Base-by-base conservation (phyloP, 2,888 invertebrate species). In the Malachius bipustulatus region DNA sequence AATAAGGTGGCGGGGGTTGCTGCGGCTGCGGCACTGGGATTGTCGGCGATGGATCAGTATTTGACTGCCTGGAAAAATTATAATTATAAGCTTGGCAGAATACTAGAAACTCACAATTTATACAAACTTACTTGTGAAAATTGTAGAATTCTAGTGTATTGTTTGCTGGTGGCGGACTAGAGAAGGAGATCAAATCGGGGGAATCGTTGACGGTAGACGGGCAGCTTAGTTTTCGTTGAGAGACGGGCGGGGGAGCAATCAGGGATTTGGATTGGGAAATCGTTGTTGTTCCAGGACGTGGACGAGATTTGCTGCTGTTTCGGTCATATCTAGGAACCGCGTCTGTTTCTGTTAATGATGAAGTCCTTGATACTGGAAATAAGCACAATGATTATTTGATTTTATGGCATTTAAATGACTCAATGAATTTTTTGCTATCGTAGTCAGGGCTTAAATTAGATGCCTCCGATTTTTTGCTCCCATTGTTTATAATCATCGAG, bases 171-270 rank as follows among this genome's bases (percentile, higher is more conserved):
- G 68, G 59, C 12, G 80, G 80, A 56, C 77, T 80, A 12, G 74
- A 61, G 54, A 82, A 82, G 9, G 78, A 80, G 48, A 82, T 82
- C 42, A 82, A 62, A 63, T 82, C 81, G 39, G 69, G 73, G 14
- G 64, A 62, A 34, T 54, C 52, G 3, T 46, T 45, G 30, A 66
- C 65, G 42, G 67, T 64, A 12, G 63, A 56, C 35, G 65, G 64
- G 33, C 67, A 64, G 41, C 55, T 60, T 41, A 56, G 59, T 33
- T 53, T 44, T 32, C 58, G 52, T 33, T 58, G 59, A 2, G 59
- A 51, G 4, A 51, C 40, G 24, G 60, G 60, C 26, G 68, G 70
- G 16, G 63, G 67, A 41, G 64, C 73, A 38, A 70, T 62, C 36
- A 61, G 48, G 38, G 63, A 57, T 50, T 57, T 64, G 14, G 57